Base-by-base conservation (phyloP, 2,797 vertebrate genomes). In the Premnoplex brunnescens region DNA sequence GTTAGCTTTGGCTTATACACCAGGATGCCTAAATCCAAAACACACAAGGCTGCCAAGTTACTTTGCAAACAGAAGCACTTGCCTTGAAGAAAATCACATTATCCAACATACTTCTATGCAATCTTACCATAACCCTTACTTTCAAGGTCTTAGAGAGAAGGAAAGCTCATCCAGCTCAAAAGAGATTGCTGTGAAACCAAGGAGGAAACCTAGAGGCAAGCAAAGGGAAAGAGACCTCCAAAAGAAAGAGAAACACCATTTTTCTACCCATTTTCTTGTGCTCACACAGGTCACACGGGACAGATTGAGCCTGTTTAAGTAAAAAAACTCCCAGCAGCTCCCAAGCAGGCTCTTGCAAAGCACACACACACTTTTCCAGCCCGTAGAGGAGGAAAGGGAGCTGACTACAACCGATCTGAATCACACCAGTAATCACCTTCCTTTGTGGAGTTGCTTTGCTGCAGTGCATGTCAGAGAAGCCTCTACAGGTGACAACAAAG, bases 1-100 rank as follows among this genome's bases (percentile, higher is more conserved):
- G 93, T 96, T 96, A 96, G 92, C 91, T 96, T 96, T 96, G 94
- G 92, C 94, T 96, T 91, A 84, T 67, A 46, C 63, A 32, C 44
- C 41, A 44, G 63, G 79, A 79, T 81, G 82, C 89, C 75, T 94
- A 95, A 96, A 93, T 62, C 93, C 89, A 88, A 93, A 93, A 81
- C 23, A 96, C 89, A 93, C 89, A 94, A 69, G 83, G 24, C 94
- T 86, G 82, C 79, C 82, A 76, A 88, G 76, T 59, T 56, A 34
- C 73, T 95, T 73, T 76, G 87, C 92, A 93, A 94, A 90, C 95
- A 94, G 75, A 74, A 87, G 30, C 1, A 0, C 48, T 93, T 88
- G 72, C 64, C 51, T 94, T 66, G 55, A 86, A 81, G 86, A 54
- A 48, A 48, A 30, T 37, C 30, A 22, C 0, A 0, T 71, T 64